phyloP scores from a whole-genome alignment of 2,888 invertebrate genomes.

The Phengaris arion region DNA sequence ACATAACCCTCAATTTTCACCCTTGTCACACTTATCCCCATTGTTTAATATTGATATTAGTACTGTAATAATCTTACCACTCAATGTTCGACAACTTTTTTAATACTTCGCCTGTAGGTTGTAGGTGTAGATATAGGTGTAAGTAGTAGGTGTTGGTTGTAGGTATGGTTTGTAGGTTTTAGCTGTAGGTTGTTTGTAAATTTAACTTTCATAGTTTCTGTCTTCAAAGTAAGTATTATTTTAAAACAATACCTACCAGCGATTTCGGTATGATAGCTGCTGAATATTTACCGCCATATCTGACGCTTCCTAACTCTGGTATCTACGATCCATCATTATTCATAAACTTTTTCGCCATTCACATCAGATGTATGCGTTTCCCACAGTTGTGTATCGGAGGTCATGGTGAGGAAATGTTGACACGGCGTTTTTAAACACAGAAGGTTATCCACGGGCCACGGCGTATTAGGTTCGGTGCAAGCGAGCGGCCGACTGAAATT shows the following conservation, averaged over 20 bases:
- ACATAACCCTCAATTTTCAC: too few relatives aligned
- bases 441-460: conserved; percentile 4
- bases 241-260: neutral
- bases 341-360: conserved; percentile 26
- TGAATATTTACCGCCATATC: neutral
- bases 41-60: too few relatives aligned
- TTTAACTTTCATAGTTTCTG: neutral
- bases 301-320: neutral
- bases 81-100: too few relatives aligned
- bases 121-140: too few relatives aligned
- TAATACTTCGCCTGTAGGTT: too few relatives aligned
- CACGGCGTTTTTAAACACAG: conserved; percentile 13
- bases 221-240: neutral
- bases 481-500: neutral
- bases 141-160: too few relatives aligned
- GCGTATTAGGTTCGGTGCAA: neutral
- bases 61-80: too few relatives aligned
- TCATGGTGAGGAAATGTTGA: conserved; percentile 24
- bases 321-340: conserved; percentile 2
- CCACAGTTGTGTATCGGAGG: conserved; percentile 13
- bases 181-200: neutral
- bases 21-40: too few relatives aligned
- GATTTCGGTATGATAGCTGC: neutral
- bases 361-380: conserved; percentile 19
- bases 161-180: too few relatives aligned